These are phyloP conservation scores for Eulimnadia texana DNA, from an alignment of 1,140 invertebrate species.

Conservation along the genomic window DNA sequence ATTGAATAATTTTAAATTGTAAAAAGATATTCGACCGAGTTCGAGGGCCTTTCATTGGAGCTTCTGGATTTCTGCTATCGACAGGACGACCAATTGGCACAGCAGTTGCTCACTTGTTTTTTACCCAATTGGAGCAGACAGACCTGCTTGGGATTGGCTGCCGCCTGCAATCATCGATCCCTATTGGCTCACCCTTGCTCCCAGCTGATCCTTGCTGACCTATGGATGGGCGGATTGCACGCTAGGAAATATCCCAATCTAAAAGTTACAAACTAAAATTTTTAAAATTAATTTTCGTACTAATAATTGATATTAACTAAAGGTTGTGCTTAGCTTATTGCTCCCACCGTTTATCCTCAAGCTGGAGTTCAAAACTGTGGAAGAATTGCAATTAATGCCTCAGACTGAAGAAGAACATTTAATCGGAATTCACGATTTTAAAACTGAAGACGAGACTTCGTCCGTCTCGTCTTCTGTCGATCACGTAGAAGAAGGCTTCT, in stretches of 20 bases:
- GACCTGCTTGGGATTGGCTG: slow-evolving; percentile 87
- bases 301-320: too few relatives aligned
- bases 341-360: slow-evolving; percentile 73
- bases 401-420: slow-evolving; percentile 89
- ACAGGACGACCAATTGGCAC: slow-evolving; percentile 86
- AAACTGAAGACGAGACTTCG: not conserved
- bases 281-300: too few relatives aligned
- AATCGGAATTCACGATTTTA: slow-evolving; percentile 23
- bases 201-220: slow-evolving; percentile 90
- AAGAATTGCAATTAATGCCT: slow-evolving; percentile 90
- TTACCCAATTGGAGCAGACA: slow-evolving; percentile 94
- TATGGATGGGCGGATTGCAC: slow-evolving; percentile 95
- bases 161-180: slow-evolving; percentile 82
- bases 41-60: slow-evolving; percentile 74
- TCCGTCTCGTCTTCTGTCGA: not conserved
- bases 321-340: slow-evolving; percentile 66
- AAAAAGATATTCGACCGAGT: slow-evolving; percentile 62
- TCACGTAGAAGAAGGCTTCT: not conserved
- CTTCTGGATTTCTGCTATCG: slow-evolving; percentile 89
- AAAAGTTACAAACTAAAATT: slow-evolving; percentile 56
- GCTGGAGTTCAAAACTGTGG: slow-evolving; percentile 89
- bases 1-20: not conserved
- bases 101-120: slow-evolving; percentile 88
- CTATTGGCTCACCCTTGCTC: slow-evolving; percentile 90
- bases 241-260: slow-evolving; percentile 87